phyloP scores from a whole-genome alignment of 2,888 invertebrate species.

The Caenorhabditis sulstoni region DNA sequence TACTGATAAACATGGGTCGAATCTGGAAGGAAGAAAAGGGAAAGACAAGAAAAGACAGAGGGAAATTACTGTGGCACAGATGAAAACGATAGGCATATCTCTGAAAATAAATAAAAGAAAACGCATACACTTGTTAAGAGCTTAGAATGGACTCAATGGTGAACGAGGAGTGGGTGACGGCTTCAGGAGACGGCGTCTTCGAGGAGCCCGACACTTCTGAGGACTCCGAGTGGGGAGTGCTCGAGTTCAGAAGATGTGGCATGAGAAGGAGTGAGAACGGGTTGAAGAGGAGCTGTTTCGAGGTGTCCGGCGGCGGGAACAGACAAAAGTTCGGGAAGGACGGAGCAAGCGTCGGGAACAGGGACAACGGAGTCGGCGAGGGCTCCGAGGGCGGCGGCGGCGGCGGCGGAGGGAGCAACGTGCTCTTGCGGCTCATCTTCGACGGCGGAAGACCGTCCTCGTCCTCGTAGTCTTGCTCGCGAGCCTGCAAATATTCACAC shows the following conservation, averaged over 20 bases:
- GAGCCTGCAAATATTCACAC: constrained; percentile 34
- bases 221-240: constrained; percentile 35
- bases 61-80: neutral
- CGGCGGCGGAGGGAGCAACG: no score
- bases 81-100: no score
- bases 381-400: neutral
- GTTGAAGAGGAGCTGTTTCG: constrained; percentile 51
- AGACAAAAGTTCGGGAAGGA: constrained; percentile 46
- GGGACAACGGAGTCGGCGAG: constrained; percentile 21
- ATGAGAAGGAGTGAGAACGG: constrained; percentile 61
- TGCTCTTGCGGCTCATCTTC: constrained; percentile 37
- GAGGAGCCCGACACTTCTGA: constrained; percentile 38
- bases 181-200: constrained; percentile 55
- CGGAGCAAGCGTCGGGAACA: constrained; percentile 33
- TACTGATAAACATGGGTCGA: constrained; percentile 24
- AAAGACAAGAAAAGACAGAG: constrained; percentile 31
- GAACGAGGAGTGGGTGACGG: constrained; percentile 40
- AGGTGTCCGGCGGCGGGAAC: constrained; percentile 16
- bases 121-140: constrained; percentile 7
- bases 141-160: constrained; percentile 59
- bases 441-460: constrained; percentile 43
- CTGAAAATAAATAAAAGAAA: neutral
- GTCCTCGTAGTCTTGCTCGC: constrained; percentile 41
- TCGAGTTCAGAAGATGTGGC: constrained; percentile 59
- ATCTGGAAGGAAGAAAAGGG: constrained; percentile 11